Conservation (phyloP, 2,888 invertebrate genomes). For the Gymnoscelis rufifasciata region DNA sequence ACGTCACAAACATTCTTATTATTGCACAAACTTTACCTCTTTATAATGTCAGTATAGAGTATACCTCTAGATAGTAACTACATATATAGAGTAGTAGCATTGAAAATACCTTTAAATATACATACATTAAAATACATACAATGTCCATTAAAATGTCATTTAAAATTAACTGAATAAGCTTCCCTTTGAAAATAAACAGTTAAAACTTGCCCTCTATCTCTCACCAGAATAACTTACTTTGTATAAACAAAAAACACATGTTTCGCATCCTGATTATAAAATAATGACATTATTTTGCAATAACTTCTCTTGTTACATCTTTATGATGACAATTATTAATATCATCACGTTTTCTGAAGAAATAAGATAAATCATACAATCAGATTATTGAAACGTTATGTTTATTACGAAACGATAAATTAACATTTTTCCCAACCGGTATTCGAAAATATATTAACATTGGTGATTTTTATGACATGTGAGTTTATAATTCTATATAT, state of each 20-base stretch:
- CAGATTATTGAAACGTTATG: background rate
- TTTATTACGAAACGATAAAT: too few relatives aligned
- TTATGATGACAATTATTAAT: slow-evolving; percentile 24
- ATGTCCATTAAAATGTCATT: background rate
- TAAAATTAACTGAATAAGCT: background rate
- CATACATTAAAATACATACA: too few relatives aligned
- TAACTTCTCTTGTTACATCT: slow-evolving; percentile 20
- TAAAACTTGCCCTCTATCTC: slow-evolving; percentile 16
- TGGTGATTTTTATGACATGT: too few relatives aligned
- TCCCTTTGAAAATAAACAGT: background rate
- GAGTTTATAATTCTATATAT: too few relatives aligned
- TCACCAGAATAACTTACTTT: slow-evolving; percentile 18
- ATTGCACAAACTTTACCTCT: too few relatives aligned
- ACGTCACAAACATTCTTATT: too few relatives aligned
- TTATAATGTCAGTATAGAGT: too few relatives aligned
- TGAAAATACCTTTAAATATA: too few relatives aligned
- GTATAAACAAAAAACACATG: slow-evolving; percentile 29
- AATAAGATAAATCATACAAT: background rate
- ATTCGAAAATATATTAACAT: too few relatives aligned
- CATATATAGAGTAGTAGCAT: too few relatives aligned
- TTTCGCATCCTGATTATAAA: slow-evolving; percentile 27
- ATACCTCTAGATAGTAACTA: too few relatives aligned
- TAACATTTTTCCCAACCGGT: too few relatives aligned
- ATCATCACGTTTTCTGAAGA: slow-evolving; percentile 18
- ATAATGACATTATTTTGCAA: slow-evolving; percentile 21